Evolutionary conservation across 2,888 invertebrate genomes (phyloP), one percentile per base, ranked within the genome.

Genomic region (Drosophila monieri): DNA sequence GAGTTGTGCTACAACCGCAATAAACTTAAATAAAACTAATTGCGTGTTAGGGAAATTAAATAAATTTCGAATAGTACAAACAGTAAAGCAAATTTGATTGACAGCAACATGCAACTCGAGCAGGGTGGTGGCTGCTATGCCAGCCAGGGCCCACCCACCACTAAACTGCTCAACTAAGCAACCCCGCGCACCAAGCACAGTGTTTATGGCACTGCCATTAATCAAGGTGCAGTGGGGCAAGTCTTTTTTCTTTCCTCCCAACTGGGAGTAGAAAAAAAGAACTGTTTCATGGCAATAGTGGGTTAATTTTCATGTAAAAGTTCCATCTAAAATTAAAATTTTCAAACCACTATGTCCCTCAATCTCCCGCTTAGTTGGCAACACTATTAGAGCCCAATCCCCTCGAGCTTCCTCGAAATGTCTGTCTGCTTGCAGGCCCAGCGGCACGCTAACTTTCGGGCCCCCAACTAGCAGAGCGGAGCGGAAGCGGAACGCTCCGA

Each of bases 11-110:
- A 55, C 76, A 85, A 87, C 84, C 84, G 88, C 84, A 85, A 85
- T 85, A 83, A 85, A 84, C 83, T 85, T 87, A 83, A 85, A 85
- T 83, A 85, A 87, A 85, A 85, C 88, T 85, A 85, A 85, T 87
- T 87, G 84, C 84, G 84, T 85, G 84, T 85, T 87, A 73, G 64
- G 70, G 61, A 74, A 85, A 85, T 85, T 85, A 87, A 85, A 85
- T 87, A 85, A 85, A 85, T 87, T 85, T 83, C 77, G 68, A 68
- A 77, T 83, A 87, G 79, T 81, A 76, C 88, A 81, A 85, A 79
- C 85, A 87, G 83, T 85, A 85, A 85, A 58, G 77, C 69, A 85
- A 81, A 87, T 79, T 81, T 85, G 84, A 85, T 85, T 85, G 84
- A 85, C 84, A 81, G 62, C 83, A 85, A 81, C 84, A 85, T 87